Conservation (phyloP, 2,113 vertebrate species). For the Anarrhichthys ocellatus region DNA sequence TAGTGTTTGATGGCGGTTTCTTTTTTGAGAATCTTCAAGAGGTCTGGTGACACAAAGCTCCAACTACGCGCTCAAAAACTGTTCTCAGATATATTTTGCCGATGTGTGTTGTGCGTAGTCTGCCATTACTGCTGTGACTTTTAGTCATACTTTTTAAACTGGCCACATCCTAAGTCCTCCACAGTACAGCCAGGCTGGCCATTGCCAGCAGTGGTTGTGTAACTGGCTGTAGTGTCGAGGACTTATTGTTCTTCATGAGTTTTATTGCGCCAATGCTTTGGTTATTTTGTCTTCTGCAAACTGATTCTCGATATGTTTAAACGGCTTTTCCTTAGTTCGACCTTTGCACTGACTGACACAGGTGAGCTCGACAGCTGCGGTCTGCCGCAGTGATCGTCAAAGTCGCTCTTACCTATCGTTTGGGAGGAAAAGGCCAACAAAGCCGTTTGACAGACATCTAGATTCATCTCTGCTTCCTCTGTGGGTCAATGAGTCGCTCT, state of each 20-base stretch:
- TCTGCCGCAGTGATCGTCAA: slow-evolving; percentile 12
- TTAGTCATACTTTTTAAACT: slow-evolving; percentile 25
- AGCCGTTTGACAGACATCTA: slow-evolving; percentile 15
- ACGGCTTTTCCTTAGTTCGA: slow-evolving; percentile 24
- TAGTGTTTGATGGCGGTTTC: background rate
- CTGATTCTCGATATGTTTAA: slow-evolving; percentile 13
- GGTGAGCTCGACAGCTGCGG: slow-evolving; percentile 40
- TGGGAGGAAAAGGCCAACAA: slow-evolving; percentile 16
- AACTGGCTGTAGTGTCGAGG: slow-evolving; percentile 10
- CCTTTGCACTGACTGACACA: slow-evolving; percentile 56
- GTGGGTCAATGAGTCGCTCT: slow-evolving; percentile 28
- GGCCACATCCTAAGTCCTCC: slow-evolving; percentile 11
- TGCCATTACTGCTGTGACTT: slow-evolving; percentile 9
- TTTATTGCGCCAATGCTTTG: background rate
- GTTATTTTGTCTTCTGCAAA: slow-evolving; percentile 6
- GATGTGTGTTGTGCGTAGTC: slow-evolving; percentile 37
- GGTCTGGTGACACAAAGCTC: background rate
- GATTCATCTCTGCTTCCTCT: slow-evolving; percentile 30
- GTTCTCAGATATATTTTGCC: slow-evolving; percentile 9
- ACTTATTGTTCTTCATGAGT: background rate
- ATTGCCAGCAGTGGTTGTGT: background rate
- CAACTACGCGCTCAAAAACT: slow-evolving; percentile 17
- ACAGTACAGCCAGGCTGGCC: slow-evolving; percentile 2
- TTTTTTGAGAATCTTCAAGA: background rate
- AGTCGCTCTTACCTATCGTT: slow-evolving; percentile 21